phyloP scores from a whole-genome alignment of 2,797 vertebrate genomes.

The Semotilus atromaculatus region DNA sequence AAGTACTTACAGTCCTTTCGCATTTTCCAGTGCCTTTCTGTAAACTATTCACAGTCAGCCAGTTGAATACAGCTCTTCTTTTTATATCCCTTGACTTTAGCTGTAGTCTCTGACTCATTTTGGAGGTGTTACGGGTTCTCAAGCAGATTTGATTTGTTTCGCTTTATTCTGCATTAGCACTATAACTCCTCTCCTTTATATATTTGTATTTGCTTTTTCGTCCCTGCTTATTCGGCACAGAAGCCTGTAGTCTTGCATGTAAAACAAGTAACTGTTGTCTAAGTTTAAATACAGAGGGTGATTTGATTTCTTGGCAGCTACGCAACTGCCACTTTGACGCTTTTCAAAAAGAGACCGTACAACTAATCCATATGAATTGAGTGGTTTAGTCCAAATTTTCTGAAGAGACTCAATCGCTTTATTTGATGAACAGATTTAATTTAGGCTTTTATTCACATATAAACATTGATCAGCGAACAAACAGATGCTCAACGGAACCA shows the following conservation, averaged over 20 bases:
- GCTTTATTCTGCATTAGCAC: slow-evolving; percentile 20
- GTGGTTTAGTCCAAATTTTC: too few species aligned
- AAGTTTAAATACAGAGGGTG: too few species aligned
- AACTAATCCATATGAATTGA: too few species aligned
- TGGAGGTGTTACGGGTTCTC: slow-evolving; percentile 21
- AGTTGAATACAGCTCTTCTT: slow-evolving; percentile 27
- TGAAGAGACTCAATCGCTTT: too few species aligned
- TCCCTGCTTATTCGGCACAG: background rate
- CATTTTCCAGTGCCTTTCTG: background rate
- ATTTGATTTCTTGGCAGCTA: too few species aligned
- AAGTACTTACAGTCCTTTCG: slow-evolving; percentile 16
- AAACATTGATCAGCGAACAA: too few species aligned
- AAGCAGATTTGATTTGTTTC: background rate
- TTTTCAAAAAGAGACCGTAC: too few species aligned
- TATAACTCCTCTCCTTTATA: background rate
- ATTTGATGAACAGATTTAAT: too few species aligned
- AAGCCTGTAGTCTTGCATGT: background rate
- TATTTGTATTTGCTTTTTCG: background rate
- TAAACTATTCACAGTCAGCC: slow-evolving; percentile 4
- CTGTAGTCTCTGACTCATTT: slow-evolving; percentile 35
- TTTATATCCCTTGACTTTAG: slow-evolving; percentile 7
- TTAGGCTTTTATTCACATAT: too few species aligned
- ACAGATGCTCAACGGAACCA: too few species aligned
- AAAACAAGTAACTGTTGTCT: background rate
- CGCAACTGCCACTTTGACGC: too few species aligned